Conservation (phyloP, 1,140 invertebrate genomes). For the Linepithema humile region DNA sequence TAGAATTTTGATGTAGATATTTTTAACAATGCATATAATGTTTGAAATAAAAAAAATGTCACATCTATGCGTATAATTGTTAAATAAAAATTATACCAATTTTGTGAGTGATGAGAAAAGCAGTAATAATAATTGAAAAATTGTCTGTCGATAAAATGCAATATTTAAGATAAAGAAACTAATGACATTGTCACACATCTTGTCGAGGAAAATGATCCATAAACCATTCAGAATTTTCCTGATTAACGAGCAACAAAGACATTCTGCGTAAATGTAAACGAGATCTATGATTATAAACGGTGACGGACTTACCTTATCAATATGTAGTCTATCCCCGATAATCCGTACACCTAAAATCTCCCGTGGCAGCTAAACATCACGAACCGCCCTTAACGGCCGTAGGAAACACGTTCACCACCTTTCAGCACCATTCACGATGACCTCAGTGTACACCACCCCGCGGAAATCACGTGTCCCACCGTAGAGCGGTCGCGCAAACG, state of each 20-base stretch:
- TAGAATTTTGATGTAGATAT: neutral
- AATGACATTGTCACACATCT: neutral
- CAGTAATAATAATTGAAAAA: neutral
- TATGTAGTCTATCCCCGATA: constrained; percentile 34
- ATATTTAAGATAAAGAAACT: neutral
- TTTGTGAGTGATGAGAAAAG: neutral
- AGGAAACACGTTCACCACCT: constrained; percentile 62
- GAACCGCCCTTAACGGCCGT: constrained; percentile 45
- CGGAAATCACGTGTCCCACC: constrained; percentile 57
- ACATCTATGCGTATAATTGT: neutral
- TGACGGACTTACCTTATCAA: constrained; percentile 54
- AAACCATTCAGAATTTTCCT: neutral
- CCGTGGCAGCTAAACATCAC: constrained; percentile 50
- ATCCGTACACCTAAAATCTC: constrained; percentile 50
- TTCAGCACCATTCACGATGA: constrained; percentile 63
- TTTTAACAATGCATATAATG: neutral
- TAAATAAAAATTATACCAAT: neutral
- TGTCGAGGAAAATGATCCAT: neutral
- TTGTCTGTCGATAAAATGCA: neutral
- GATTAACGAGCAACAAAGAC: neutral
- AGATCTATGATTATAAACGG: neutral
- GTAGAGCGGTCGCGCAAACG: constrained; percentile 3
- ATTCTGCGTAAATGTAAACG: neutral
- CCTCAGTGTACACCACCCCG: constrained; percentile 49
- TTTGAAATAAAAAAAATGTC: neutral